These are phyloP conservation scores for Amiota mariae DNA, from an alignment of 2,888 invertebrate genomes.

Conservation along the genomic window DNA sequence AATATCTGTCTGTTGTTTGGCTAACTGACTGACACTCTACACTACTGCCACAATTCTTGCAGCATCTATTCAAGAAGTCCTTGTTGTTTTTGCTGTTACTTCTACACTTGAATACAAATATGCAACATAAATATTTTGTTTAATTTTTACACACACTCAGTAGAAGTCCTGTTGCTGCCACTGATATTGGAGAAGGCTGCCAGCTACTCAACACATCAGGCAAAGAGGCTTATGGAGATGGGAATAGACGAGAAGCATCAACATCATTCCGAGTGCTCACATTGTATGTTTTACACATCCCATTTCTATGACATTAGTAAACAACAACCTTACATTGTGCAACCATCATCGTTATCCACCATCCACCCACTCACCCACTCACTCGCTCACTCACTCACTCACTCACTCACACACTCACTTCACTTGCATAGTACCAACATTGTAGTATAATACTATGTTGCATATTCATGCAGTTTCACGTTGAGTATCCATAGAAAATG, in stretches of 20 bases:
- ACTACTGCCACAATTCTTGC: slow-evolving; percentile 21
- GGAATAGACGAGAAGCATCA: background rate
- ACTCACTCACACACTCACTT: slow-evolving; percentile 29
- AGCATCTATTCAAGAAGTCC: background rate
- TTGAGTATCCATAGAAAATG: slow-evolving; percentile 27
- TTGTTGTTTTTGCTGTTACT: slow-evolving; percentile 15
- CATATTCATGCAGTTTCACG: slow-evolving; percentile 13
- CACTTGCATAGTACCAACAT: slow-evolving; percentile 27
- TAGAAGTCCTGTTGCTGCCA: slow-evolving; percentile 3
- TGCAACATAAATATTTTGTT: slow-evolving; percentile 42
- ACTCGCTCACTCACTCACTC: slow-evolving; percentile 24
- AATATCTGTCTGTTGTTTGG: slow-evolving; percentile 10
- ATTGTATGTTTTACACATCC: too few relatives aligned
- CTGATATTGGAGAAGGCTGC: background rate
- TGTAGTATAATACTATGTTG: background rate
- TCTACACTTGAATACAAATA: slow-evolving; percentile 37
- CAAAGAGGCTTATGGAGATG: background rate
- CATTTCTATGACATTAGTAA: too few relatives aligned
- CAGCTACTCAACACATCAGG: slow-evolving; percentile 20
- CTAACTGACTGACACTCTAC: slow-evolving; percentile 9
- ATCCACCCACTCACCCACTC: background rate
- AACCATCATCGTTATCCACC: background rate
- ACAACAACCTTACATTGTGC: too few relatives aligned
- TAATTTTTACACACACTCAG: slow-evolving; percentile 32
- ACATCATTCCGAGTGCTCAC: background rate